Base-by-base conservation (phyloP, 2,888 invertebrate genomes). In the Lasioglossum morio region DNA sequence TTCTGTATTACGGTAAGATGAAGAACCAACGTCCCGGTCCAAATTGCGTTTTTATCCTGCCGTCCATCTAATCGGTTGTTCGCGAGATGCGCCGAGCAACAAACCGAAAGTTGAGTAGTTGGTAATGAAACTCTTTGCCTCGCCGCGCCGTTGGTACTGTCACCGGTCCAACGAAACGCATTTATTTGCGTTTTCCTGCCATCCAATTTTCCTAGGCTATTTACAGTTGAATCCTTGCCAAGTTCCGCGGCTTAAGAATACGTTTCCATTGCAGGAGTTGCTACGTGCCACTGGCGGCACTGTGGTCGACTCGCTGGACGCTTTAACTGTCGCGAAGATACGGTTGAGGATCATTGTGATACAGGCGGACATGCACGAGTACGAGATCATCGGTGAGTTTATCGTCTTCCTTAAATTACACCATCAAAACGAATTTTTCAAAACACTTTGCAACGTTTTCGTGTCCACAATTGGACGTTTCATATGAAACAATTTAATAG, bases 221-320 rank as follows among this genome's bases (percentile, higher is more conserved):
- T 87, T 81, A 37, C 75, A 78, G 40, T 86, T 88, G 90, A 87
- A 82, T 46, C 57, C 8, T 0, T 23, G 90, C 88, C 90, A 90
- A 88, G 69, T 69, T 48, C 46, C 27, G 46, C 53, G 43, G 37
- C 78, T 69, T 81, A 81, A 86, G 77, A 70, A 78, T 84, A 70
- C 57, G 30, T 72, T 46, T 74, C 37, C 84, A 72, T 89, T 92
- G 76, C 73, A 94, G 94, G 90, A 92, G 46, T 79, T 94, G 63
- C 82, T 94, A 77, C 53, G 63, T 19, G 90, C 84, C 3, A 91
- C 90, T 30, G 94, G 94, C 27, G 94, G 91, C 48, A 85, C 76
- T 2, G 87, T 94, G 7, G 91, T 88, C 48, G 8, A 76, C 7
- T 87, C 90, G 5, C 4, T 92, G 14, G 83, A 89, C 1, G 87